phyloP scores from a whole-genome alignment of 2,797 vertebrate species.

The Sebastes itinus region DNA sequence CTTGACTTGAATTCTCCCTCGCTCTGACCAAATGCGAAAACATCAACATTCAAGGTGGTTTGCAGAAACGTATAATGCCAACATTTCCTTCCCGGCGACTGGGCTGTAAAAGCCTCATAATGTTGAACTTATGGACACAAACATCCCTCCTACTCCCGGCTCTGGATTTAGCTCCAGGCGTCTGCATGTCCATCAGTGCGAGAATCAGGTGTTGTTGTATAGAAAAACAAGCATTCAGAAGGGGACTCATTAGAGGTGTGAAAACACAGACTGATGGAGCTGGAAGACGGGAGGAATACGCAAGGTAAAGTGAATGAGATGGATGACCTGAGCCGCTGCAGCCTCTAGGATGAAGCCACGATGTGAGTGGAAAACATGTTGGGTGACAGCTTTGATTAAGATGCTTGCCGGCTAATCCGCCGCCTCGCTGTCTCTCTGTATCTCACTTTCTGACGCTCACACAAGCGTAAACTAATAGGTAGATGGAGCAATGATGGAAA shows the following conservation, averaged over 20 bases:
- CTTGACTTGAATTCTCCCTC: not conserved
- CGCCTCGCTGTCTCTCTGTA: not conserved
- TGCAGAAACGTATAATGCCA: not conserved
- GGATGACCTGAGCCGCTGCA: conserved; percentile 35
- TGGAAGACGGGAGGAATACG: conserved; percentile 25
- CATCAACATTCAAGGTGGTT: not conserved
- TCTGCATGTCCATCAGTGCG: conserved; percentile 30
- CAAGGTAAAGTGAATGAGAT: conserved; percentile 49
- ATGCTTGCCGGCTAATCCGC: not conserved
- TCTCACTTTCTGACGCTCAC: not conserved
- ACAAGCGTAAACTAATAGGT: not conserved
- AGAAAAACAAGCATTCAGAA: conserved; percentile 62
- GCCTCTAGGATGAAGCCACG: not conserved
- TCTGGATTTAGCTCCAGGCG: conserved; percentile 46
- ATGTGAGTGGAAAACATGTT: conserved; percentile 16
- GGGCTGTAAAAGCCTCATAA: conserved; percentile 34
- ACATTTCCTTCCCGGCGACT: not conserved
- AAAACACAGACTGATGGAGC: conserved; percentile 38
- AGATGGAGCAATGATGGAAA: not conserved
- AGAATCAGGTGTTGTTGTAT: conserved; percentile 33
- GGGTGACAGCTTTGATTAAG: conserved; percentile 48
- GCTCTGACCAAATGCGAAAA: not conserved
- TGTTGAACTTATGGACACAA: conserved; percentile 22
- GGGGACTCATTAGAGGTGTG: conserved; percentile 67
- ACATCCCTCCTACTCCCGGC: not conserved